phyloP scores from a whole-genome alignment of 2,888 invertebrate genomes.

The Ethmia dodecea region DNA sequence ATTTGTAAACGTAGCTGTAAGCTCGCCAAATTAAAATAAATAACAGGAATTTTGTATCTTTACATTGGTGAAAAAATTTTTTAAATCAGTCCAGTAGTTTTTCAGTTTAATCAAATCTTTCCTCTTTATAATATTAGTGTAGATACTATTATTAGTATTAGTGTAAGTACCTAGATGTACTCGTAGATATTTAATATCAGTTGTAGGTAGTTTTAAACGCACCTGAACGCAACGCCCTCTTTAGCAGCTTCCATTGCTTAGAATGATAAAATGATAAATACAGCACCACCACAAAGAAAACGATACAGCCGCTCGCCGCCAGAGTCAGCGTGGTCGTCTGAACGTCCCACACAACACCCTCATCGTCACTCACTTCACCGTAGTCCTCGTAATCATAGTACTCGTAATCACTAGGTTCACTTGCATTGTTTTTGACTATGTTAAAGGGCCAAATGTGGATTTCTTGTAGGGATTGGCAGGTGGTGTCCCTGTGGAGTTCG shows the following conservation, averaged over 20 bases:
- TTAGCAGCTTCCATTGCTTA: slow-evolving; percentile 87
- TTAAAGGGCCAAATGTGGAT: slow-evolving; percentile 80
- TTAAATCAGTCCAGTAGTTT: too few relatives aligned
- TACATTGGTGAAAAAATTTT: too few relatives aligned
- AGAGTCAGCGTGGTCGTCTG: slow-evolving; percentile 84
- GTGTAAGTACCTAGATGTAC: too few relatives aligned
- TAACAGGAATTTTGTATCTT: too few relatives aligned
- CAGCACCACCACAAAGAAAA: slow-evolving; percentile 88
- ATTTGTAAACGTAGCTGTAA: too few relatives aligned
- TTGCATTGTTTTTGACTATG: slow-evolving; percentile 41
- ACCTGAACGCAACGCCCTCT: slow-evolving; percentile 88
- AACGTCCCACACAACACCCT: slow-evolving; percentile 82
- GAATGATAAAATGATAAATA: slow-evolving; percentile 87
- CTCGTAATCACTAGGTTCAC: slow-evolving; percentile 58
- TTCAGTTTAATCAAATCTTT: too few relatives aligned
- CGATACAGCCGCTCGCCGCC: slow-evolving; percentile 85
- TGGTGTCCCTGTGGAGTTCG: slow-evolving; percentile 85
- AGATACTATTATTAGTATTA: too few relatives aligned
- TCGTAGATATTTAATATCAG: too few relatives aligned
- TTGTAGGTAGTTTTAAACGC: too few relatives aligned
- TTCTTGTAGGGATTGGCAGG: slow-evolving; percentile 83
- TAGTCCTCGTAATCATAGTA: slow-evolving; percentile 58
- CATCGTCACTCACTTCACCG: slow-evolving; percentile 56
- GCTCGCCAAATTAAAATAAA: too few relatives aligned
- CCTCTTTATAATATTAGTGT: too few relatives aligned